Evolutionary conservation across 2,797 vertebrate genomes (phyloP).

Genomic region (Rhabdomys pumilio): DNA sequence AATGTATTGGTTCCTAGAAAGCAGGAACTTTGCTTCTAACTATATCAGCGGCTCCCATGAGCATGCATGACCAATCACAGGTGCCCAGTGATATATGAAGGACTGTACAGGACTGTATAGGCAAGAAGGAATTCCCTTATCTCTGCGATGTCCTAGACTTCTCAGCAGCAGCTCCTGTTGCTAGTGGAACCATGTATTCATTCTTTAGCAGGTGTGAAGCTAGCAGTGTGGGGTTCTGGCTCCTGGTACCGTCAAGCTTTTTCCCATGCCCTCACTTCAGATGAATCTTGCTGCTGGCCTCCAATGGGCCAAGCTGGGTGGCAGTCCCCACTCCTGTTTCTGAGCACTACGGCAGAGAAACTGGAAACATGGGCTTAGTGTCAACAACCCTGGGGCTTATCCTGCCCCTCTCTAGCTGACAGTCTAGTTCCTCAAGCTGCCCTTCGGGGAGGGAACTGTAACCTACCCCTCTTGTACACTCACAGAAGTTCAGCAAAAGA

Average conservation of each 20-base stretch:
- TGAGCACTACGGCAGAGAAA: rapidly evolving
- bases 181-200: background rate
- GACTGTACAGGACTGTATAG: background rate
- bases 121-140: background rate
- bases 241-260: background rate
- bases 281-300: background rate
- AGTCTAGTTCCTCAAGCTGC: background rate
- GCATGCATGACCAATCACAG: background rate
- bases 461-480: rapidly evolving
- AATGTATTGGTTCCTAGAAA: background rate
- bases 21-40: background rate
- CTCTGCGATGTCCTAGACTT: background rate
- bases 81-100: background rate
- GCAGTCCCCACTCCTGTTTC: background rate
- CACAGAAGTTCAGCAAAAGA: background rate
- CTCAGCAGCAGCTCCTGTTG: background rate
- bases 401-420: background rate
- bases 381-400: background rate
- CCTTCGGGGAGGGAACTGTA: background rate
- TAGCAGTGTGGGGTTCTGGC: background rate
- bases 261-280: rapidly evolving
- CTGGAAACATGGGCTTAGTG: rapidly evolving
- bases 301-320: background rate
- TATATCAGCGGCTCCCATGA: background rate
- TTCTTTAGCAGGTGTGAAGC: background rate